Percentiles rank a stretch among this genome's conserved stretches.
Evolutionary conservation across 2,797 vertebrate genomes (phyloP).

Genomic region (Spheniscus humboldti): DNA sequence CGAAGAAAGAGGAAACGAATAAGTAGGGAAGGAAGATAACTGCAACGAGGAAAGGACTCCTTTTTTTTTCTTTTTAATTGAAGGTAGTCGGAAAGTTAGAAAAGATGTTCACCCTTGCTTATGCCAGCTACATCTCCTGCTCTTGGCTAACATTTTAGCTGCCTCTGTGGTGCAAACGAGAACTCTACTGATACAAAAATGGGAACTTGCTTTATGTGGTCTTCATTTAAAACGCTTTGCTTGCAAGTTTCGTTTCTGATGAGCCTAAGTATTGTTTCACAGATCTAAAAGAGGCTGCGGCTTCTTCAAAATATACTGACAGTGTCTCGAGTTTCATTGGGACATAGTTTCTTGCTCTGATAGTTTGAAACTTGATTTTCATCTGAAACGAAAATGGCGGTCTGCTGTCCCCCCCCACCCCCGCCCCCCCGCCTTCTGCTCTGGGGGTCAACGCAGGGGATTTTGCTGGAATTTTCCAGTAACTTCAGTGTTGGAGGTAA

Average conservation of each 20-base stretch:
- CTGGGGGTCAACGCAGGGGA: background rate
- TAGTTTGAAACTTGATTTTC: background rate
- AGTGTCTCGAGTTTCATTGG: background rate
- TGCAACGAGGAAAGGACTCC: background rate
- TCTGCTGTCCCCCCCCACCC: background rate
- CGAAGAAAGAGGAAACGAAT: background rate
- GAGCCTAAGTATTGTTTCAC: background rate
- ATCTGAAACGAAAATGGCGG: conserved; percentile 19
- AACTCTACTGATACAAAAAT: background rate
- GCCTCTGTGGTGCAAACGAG: background rate
- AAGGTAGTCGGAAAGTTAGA: background rate
- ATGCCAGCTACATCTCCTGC: accelerated
- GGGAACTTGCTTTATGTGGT: background rate
- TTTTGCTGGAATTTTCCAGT: conserved; percentile 49
- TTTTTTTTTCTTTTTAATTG: no score
- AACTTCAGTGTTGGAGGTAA: background rate
- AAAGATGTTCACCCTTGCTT: background rate
- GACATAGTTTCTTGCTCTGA: background rate
- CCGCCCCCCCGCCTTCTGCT: background rate
- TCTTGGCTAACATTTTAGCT: background rate
- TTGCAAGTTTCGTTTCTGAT: background rate
- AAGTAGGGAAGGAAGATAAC: background rate
- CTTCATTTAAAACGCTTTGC: background rate
- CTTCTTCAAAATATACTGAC: background rate
- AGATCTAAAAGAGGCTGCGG: background rate